A percentile compares a stretch with the other conserved stretches of the same genome.
These are phyloP conservation scores for Apodemia mormo DNA, from an alignment of 2,888 invertebrate species.

Conservation along the genomic window DNA sequence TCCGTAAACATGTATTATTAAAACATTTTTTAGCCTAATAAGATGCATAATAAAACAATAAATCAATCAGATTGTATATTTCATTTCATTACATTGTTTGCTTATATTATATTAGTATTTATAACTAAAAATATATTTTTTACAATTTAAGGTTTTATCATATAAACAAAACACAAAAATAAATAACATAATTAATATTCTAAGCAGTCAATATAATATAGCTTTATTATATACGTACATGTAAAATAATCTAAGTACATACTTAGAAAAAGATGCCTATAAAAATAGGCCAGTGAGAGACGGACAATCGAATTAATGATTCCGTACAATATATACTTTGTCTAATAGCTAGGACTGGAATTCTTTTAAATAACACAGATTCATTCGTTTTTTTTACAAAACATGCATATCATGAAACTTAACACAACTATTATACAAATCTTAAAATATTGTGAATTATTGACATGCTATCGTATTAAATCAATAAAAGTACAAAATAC, in stretches of 20 bases:
- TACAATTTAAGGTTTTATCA: background rate
- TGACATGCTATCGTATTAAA: too few species aligned
- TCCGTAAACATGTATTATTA: too few species aligned
- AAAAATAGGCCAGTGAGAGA: background rate
- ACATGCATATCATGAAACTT: background rate
- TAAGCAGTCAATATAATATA: constrained; percentile 22
- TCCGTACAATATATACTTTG: constrained; percentile 3
- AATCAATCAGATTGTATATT: constrained; percentile 10
- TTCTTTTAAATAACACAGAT: background rate
- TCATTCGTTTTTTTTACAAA: background rate
- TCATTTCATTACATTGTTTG: constrained; percentile 2
- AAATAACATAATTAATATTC: constrained; percentile 22
- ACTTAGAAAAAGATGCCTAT: background rate
- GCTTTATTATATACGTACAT: background rate
- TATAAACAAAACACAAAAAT: constrained; percentile 21
- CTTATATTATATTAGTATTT: background rate
- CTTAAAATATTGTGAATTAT: too few species aligned
- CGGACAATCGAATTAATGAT: background rate
- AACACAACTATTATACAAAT: too few species aligned
- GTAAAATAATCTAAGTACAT: background rate
- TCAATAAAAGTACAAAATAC: too few species aligned
- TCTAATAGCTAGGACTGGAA: background rate
- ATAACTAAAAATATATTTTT: background rate
- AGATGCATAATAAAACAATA: background rate
- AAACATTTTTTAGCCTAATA: too few species aligned